These are phyloP conservation scores for Acinonyx jubatus DNA, from an alignment of 2,113 vertebrate genomes.

Conservation along the genomic window DNA sequence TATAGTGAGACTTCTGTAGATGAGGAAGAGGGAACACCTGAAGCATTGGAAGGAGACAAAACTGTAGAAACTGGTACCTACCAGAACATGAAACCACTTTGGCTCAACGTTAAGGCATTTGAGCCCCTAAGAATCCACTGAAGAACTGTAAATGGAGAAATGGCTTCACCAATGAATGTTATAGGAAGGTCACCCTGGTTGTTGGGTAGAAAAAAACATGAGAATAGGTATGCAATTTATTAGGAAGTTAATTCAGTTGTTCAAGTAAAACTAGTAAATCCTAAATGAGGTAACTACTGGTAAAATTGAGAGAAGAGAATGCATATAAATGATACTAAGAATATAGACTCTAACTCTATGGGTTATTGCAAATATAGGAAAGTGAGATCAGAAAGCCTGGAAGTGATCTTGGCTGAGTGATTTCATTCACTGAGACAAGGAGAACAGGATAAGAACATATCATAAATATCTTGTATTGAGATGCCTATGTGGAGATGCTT, in stretches of 20 bases:
- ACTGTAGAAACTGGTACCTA: not conserved
- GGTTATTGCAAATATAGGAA: not conserved
- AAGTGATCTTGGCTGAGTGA: not conserved
- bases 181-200: not conserved
- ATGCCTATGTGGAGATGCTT: not conserved
- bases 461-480: not conserved
- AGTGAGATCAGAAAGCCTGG: not conserved
- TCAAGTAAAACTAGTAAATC: not conserved
- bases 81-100: not conserved
- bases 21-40: not conserved
- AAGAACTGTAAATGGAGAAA: not conserved
- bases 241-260: not conserved
- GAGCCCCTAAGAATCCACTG: not conserved
- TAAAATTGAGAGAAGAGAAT: not conserved
- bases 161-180: not conserved
- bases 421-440: not conserved
- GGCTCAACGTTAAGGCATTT: not conserved
- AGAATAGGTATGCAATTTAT: not conserved
- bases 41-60: not conserved
- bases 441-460: not conserved
- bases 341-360: not conserved
- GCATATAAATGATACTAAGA: not conserved
- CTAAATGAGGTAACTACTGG: not conserved
- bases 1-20: not conserved
- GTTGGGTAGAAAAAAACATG: not conserved